phyloP scores from a whole-genome alignment of 1,140 invertebrate species.

The Harpegnathos saltator region DNA sequence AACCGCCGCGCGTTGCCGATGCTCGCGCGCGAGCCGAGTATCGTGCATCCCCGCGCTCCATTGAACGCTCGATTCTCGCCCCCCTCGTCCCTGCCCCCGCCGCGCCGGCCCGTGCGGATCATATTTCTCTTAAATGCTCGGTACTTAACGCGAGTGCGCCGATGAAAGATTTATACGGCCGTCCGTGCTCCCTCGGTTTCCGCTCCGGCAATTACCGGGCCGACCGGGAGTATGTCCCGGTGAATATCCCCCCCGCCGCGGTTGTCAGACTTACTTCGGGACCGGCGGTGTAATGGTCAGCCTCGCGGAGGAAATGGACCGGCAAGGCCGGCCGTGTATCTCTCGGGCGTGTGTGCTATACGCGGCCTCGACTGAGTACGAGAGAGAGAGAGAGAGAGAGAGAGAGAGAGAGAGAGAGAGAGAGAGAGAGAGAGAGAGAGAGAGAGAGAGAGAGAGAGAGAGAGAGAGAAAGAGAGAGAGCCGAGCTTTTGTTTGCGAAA shows the following conservation, averaged over 20 bases:
- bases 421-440: too few species aligned
- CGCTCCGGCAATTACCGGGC: constrained; percentile 52
- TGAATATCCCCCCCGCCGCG: constrained; percentile 34
- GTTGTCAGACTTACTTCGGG: constrained; percentile 28
- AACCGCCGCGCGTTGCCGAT: constrained; percentile 13
- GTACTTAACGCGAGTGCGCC: constrained; percentile 66
- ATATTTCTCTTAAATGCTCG: constrained; percentile 74
- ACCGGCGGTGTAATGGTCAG: background rate
- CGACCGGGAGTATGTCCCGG: constrained; percentile 16
- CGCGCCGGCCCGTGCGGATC: constrained; percentile 55
- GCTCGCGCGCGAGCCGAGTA: background rate
- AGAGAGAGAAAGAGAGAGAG: too few species aligned
- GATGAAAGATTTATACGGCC: constrained; percentile 66
- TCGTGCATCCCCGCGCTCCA: constrained; percentile 15
- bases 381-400: too few species aligned
- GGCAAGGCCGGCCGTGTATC: constrained; percentile 7
- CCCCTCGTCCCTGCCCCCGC: too few species aligned
- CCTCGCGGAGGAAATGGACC: constrained; percentile 28
- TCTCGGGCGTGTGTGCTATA: background rate
- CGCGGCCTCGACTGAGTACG: background rate
- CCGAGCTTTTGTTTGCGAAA: constrained; percentile 34
- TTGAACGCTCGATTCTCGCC: constrained; percentile 49
- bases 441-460: too few species aligned
- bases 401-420: too few species aligned
- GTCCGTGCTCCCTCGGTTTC: constrained; percentile 17